A percentile compares a stretch with the other conserved stretches of the same genome.
phyloP scores from a whole-genome alignment of 2,113 vertebrate genomes.

The Apodemus sylvaticus region DNA sequence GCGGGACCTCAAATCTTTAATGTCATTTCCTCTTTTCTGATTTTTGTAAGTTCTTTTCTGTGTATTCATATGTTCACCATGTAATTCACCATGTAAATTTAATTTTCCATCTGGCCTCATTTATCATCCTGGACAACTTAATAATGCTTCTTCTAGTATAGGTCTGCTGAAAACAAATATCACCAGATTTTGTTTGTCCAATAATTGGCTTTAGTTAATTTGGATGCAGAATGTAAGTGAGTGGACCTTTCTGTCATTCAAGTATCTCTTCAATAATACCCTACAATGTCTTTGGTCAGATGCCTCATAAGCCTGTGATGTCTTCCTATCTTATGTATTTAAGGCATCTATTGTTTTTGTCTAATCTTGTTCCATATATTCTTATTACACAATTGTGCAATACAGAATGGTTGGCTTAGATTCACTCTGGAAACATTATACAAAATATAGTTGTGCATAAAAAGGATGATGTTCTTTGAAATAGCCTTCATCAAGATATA shows the following conservation, averaged over 20 bases:
- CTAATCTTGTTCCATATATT: background rate
- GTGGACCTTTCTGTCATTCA: background rate
- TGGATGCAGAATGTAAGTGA: background rate
- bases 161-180: background rate
- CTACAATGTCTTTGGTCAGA: background rate
- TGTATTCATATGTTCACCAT: background rate
- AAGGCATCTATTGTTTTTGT: background rate
- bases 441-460: background rate
- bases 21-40: background rate
- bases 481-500: background rate
- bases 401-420: background rate
- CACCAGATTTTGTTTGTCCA: background rate
- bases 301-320: background rate
- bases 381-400: background rate
- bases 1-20: background rate
- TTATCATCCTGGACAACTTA: background rate
- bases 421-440: background rate
- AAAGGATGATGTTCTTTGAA: background rate
- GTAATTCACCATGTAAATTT: constrained; percentile 16
- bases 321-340: background rate
- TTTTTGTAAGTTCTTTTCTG: background rate
- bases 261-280: background rate
- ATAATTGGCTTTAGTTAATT: background rate
- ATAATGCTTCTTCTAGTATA: background rate
- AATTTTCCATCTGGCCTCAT: background rate